Conservation (phyloP, 2,113 vertebrate genomes). For the Aptenodytes forsteri region DNA sequence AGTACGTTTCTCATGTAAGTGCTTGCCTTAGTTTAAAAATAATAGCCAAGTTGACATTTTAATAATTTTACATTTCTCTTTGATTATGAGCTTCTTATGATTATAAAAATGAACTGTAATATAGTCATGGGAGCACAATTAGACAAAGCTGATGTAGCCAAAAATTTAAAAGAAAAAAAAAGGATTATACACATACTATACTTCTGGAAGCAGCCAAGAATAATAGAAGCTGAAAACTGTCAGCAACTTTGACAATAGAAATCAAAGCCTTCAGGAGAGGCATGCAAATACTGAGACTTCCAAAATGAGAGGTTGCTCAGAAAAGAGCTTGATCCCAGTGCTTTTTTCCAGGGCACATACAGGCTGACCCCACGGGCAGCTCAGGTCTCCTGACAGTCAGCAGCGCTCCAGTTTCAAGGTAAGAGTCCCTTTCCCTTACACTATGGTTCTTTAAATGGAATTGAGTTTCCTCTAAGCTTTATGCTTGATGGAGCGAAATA, state of each 20-base stretch:
- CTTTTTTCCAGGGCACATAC: background rate
- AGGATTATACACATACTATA: background rate
- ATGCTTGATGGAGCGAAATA: background rate
- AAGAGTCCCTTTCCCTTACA: background rate
- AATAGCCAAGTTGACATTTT: background rate
- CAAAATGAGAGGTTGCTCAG: background rate
- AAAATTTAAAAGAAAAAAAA: background rate
- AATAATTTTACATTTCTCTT: background rate
- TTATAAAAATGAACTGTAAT: background rate
- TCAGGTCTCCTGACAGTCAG: background rate
- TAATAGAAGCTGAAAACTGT: background rate
- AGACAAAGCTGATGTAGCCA: background rate
- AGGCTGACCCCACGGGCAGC: background rate
- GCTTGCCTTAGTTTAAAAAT: background rate
- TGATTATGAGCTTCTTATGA: background rate
- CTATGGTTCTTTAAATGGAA: background rate
- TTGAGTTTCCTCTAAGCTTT: background rate
- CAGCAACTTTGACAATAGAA: background rate
- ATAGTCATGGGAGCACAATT: background rate
- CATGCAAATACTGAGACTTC: background rate
- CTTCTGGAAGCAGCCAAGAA: background rate
- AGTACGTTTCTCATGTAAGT: background rate
- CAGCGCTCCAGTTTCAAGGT: background rate
- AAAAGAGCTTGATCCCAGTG: background rate
- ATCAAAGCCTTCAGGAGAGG: background rate